These are phyloP conservation scores for Plectropomus leopardus DNA, from an alignment of 2,113 vertebrate genomes.

Conservation along the genomic window DNA sequence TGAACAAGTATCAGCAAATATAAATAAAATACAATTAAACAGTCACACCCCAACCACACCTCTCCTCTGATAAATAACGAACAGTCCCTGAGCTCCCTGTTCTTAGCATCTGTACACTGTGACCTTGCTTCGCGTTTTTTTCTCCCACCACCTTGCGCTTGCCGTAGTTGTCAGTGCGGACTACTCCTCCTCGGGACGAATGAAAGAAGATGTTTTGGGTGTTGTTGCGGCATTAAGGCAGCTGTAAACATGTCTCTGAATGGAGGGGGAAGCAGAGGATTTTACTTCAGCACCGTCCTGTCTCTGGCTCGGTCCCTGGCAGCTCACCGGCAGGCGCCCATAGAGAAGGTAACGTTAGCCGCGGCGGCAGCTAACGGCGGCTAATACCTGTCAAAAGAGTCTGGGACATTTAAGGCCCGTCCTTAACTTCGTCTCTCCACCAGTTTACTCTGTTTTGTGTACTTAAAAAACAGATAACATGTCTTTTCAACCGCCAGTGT, in stretches of 20 bases:
- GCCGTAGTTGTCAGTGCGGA: slow-evolving; percentile 66
- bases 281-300: slow-evolving; percentile 96
- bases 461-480: neutral
- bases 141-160: slow-evolving; percentile 21
- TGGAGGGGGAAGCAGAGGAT: slow-evolving; percentile 85
- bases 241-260: slow-evolving; percentile 77
- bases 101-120: neutral
- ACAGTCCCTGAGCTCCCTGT: no score
- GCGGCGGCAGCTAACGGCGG: neutral
- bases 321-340: slow-evolving; percentile 90
- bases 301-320: slow-evolving; percentile 95
- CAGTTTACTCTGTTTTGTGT: accelerated
- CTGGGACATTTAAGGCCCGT: slow-evolving; percentile 25
- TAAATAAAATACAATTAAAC: no score
- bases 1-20: no score
- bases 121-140: slow-evolving; percentile 52
- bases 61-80: no score
- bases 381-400: slow-evolving; percentile 40
- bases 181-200: slow-evolving; percentile 16
- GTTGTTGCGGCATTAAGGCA: neutral
- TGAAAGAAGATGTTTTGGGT: slow-evolving; percentile 60
- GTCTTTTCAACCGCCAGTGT: no score
- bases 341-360: slow-evolving; percentile 91
- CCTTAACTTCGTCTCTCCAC: neutral
- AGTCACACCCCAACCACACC: no score